phyloP scores from a whole-genome alignment of 2,113 vertebrate genomes.

The Hiodon tergisus region DNA sequence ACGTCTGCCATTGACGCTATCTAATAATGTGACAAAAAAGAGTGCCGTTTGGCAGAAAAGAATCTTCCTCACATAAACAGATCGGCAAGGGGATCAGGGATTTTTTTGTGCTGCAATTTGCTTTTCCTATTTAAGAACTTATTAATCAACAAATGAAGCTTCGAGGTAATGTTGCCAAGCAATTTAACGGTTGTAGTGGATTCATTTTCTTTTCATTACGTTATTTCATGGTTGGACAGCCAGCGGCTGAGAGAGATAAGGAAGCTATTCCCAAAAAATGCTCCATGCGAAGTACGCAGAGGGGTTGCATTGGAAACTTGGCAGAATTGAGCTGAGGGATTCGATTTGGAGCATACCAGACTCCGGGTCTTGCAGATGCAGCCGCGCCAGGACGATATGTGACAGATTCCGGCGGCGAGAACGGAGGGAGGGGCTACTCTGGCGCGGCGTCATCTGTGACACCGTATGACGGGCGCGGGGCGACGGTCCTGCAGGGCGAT shows the following conservation, averaged over 20 bases:
- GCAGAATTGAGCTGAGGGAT: not conserved
- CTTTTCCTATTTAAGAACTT: slow-evolving; percentile 35
- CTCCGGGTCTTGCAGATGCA: no score
- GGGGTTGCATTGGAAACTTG: not conserved
- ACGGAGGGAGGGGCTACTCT: not conserved
- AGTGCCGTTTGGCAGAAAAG: slow-evolving; percentile 4
- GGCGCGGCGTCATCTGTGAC: not conserved
- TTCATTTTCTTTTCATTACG: slow-evolving; percentile 41
- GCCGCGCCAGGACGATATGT: not conserved
- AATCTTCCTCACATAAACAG: not conserved
- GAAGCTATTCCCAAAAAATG: slow-evolving; percentile 12
- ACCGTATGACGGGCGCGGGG: not conserved
- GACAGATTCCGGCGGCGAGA: not conserved
- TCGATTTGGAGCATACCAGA: slow-evolving; percentile 15
- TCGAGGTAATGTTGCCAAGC: slow-evolving; percentile 31
- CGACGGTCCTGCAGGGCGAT: no score
- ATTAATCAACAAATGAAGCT: slow-evolving; percentile 45
- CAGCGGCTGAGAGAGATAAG: slow-evolving; percentile 17
- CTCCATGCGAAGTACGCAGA: slow-evolving; percentile 10
- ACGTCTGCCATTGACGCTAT: not conserved
- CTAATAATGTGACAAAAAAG: slow-evolving; percentile 15
- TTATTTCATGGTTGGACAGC: slow-evolving; percentile 34
- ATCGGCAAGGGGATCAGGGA: slow-evolving; percentile 7
- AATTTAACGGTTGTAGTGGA: slow-evolving; percentile 35
- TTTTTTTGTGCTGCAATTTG: slow-evolving; percentile 18